Conservation (phyloP, 2,113 vertebrate species). For the Corythornis cristatus region DNA sequence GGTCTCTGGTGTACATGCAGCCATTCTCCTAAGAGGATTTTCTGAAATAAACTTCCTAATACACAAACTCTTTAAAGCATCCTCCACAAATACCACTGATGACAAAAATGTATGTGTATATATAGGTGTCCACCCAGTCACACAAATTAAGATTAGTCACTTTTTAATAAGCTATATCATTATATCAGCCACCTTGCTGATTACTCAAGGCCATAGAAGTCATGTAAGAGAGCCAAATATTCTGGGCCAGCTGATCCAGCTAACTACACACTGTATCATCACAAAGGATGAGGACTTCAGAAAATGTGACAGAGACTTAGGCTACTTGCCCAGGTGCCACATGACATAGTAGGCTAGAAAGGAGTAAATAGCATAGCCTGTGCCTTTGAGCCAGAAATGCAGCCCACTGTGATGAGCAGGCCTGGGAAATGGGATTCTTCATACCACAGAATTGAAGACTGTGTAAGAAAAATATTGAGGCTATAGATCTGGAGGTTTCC, state of each 20-base stretch:
- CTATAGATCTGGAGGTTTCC: background rate
- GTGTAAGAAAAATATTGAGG: background rate
- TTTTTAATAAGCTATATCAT: background rate
- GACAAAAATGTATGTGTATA: background rate
- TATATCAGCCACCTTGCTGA: background rate
- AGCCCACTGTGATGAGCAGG: background rate
- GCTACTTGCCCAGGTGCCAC: background rate
- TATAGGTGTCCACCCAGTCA: background rate
- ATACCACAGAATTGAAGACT: background rate
- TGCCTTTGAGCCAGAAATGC: background rate
- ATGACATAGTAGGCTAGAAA: background rate
- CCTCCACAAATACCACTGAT: background rate
- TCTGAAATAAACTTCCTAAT: background rate
- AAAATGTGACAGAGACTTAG: background rate
- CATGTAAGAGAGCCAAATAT: background rate
- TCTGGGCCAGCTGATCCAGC: background rate
- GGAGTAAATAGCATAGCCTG: background rate
- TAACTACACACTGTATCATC: background rate
- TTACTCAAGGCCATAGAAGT: background rate
- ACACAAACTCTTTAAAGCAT: background rate
- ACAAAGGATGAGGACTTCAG: background rate
- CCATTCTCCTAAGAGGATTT: background rate
- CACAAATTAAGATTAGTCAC: background rate
- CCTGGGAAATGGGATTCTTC: background rate
- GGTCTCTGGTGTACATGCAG: background rate